These are phyloP conservation scores for Colostygia pectinataria DNA, from an alignment of 2,888 invertebrate genomes.

Conservation along the genomic window DNA sequence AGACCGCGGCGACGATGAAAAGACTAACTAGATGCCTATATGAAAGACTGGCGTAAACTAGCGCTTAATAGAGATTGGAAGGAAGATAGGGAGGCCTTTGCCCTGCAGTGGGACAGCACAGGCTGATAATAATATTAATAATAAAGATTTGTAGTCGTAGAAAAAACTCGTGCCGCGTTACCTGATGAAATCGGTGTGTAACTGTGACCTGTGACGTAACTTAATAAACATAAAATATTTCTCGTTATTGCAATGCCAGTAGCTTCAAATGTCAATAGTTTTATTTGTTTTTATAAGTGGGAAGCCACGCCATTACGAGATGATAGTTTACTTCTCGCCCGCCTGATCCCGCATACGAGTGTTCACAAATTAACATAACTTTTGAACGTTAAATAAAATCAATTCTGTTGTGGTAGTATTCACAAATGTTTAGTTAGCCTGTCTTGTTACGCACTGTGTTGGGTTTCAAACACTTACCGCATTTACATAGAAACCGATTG, in stretches of 20 bases:
- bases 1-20: no score
- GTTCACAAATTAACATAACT: slow-evolving; percentile 19
- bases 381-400: slow-evolving; percentile 5
- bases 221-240: slow-evolving; percentile 2
- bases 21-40: no score
- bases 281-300: slow-evolving; percentile 10
- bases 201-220: not conserved
- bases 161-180: no score
- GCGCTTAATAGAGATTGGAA: no score
- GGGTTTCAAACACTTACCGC: slow-evolving; percentile 1
- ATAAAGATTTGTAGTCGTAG: no score
- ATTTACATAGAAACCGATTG: not conserved
- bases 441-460: slow-evolving; percentile 12
- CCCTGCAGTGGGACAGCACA: no score
- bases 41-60: no score
- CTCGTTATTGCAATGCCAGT: slow-evolving; percentile 1
- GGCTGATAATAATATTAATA: no score
- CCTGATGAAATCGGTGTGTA: no score
- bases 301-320: not conserved
- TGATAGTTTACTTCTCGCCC: not conserved
- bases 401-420: slow-evolving; percentile 4
- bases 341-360: slow-evolving; percentile 4
- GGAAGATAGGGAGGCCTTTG: no score
- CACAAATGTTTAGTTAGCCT: not conserved
- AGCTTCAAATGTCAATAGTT: slow-evolving; percentile 4